Percentiles rank a stretch among this genome's conserved stretches.
These are phyloP conservation scores for Labroides dimidiatus DNA, from an alignment of 2,797 vertebrate genomes.

Conservation along the genomic window DNA sequence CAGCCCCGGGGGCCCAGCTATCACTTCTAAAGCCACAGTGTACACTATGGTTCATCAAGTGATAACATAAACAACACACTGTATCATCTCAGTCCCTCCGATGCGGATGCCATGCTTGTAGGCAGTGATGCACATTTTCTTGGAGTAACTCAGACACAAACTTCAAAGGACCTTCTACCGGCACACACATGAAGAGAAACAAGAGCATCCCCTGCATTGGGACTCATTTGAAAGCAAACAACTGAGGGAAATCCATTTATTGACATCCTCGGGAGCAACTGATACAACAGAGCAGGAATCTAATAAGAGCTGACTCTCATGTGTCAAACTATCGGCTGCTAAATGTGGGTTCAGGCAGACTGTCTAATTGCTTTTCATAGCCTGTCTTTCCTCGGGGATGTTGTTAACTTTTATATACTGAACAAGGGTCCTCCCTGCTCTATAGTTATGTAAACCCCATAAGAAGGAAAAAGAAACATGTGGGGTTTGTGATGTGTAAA, in stretches of 20 bases:
- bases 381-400: constrained; percentile 63
- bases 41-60: constrained; percentile 38
- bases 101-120: constrained; percentile 47
- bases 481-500: constrained; percentile 52
- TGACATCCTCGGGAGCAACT: constrained; percentile 57
- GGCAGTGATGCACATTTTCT: constrained; percentile 34
- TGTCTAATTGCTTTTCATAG: constrained; percentile 75
- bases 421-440: constrained; percentile 53
- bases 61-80: constrained; percentile 49
- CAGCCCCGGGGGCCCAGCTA: constrained; percentile 30
- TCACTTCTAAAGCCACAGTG: constrained; percentile 37
- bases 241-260: constrained; percentile 56
- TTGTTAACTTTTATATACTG: constrained; percentile 67
- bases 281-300: constrained; percentile 50
- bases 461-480: constrained; percentile 51
- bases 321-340: constrained; percentile 67
- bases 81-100: constrained; percentile 38
- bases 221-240: constrained; percentile 61
- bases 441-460: constrained; percentile 60
- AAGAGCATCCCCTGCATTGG: constrained; percentile 23
- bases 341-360: constrained; percentile 56
- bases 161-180: constrained; percentile 46
- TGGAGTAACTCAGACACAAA: constrained; percentile 44
- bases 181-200: constrained; percentile 29
- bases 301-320: constrained; percentile 65